These are phyloP conservation scores for Calcarius lapponicus DNA, from an alignment of 2,797 vertebrate species.

Conservation along the genomic window DNA sequence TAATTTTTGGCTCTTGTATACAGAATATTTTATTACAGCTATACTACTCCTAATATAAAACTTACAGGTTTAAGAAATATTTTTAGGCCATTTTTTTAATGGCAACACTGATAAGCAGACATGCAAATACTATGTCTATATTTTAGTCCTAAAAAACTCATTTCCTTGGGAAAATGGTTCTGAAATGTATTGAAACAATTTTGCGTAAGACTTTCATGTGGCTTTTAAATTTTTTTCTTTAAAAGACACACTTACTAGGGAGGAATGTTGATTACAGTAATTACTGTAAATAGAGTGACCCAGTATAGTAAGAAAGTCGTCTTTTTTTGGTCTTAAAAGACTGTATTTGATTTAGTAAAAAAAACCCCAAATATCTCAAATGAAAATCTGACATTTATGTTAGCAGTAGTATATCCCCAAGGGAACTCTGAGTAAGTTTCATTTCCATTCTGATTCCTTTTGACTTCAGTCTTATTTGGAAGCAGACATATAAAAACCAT, in stretches of 20 bases:
- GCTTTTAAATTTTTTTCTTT: not conserved
- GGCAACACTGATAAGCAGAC: not conserved
- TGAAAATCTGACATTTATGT: conserved; percentile 5
- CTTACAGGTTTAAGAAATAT: not conserved
- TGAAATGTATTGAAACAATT: not conserved
- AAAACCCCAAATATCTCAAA: not conserved
- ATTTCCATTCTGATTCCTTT: conserved; percentile 16
- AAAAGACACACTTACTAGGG: not conserved
- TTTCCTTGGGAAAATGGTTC: not conserved
- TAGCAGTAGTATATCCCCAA: not conserved
- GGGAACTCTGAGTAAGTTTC: not conserved
- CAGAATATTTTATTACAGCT: not conserved
- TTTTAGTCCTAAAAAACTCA: not conserved
- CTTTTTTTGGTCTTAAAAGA: not conserved
- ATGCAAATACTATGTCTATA: not conserved
- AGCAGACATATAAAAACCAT: not conserved
- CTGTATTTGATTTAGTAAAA: not conserved
- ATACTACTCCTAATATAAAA: not conserved
- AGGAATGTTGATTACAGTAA: not conserved
- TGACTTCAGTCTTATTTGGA: not conserved
- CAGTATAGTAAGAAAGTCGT: not conserved
- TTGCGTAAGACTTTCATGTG: not conserved
- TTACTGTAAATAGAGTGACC: not conserved
- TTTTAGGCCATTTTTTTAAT: not conserved
- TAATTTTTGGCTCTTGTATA: not conserved